Conservation (phyloP, 2,888 invertebrate species). For the Machimus rusticus region DNA sequence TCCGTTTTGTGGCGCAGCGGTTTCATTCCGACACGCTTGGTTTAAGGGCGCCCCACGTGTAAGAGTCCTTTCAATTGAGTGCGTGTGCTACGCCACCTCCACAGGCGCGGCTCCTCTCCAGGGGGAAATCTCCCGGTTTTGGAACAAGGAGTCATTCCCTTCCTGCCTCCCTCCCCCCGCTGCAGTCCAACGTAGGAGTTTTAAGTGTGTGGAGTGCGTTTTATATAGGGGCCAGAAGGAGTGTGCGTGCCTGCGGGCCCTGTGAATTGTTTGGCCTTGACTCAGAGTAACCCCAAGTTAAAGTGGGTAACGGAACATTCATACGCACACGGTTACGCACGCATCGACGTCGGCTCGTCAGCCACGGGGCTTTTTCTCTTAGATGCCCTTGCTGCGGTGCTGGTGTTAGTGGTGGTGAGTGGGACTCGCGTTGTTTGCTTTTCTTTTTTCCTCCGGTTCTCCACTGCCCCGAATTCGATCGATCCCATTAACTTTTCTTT, state of each 20-base stretch:
- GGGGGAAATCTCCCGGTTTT: background rate
- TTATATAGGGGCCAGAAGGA: background rate
- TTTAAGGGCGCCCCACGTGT: background rate
- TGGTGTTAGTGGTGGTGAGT: background rate
- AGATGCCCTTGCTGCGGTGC: background rate
- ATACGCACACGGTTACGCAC: constrained; percentile 16
- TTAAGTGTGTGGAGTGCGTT: background rate
- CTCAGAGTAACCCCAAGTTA: constrained; percentile 47
- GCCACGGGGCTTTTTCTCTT: background rate
- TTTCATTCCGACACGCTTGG: background rate
- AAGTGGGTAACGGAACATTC: constrained; percentile 34
- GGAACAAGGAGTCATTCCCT: background rate
- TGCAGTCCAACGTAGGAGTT: background rate
- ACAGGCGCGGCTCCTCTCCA: background rate
- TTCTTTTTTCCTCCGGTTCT: background rate
- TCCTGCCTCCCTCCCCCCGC: background rate
- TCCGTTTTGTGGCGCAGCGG: background rate
- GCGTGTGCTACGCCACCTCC: background rate
- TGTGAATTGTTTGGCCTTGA: constrained; percentile 49
- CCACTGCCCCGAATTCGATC: constrained; percentile 44
- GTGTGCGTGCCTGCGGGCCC: background rate
- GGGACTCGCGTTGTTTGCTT: background rate
- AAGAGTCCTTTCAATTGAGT: background rate
- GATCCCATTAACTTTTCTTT: background rate
- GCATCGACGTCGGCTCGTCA: background rate